A percentile compares a stretch with the other conserved stretches of the same genome.
These are phyloP conservation scores for Trichacis sp. DNA, from an alignment of 2,888 invertebrate genomes.

Conservation along the genomic window DNA sequence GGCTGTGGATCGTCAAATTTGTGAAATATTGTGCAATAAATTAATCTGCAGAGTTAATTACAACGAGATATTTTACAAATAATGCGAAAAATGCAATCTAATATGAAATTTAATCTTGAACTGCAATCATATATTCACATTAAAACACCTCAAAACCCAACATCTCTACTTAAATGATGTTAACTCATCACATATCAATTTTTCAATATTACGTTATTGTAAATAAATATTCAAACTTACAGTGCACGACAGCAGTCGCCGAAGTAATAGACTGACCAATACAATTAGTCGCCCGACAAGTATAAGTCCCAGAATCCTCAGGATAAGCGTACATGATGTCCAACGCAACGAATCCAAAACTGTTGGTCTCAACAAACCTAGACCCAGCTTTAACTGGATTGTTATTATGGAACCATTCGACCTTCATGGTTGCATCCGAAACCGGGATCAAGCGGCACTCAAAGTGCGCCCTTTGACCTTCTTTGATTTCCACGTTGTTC, in stretches of 20 bases:
- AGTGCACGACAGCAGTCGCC: slow-evolving; percentile 86
- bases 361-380: slow-evolving; percentile 94
- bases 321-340: slow-evolving; percentile 96
- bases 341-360: slow-evolving; percentile 96
- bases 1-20: too few relatives aligned
- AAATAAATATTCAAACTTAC: slow-evolving; percentile 70
- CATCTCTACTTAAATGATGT: too few relatives aligned
- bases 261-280: slow-evolving; percentile 94
- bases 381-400: slow-evolving; percentile 91
- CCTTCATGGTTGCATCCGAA: slow-evolving; percentile 92
- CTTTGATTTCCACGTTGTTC: slow-evolving; percentile 92
- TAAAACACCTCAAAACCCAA: too few relatives aligned
- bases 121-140: too few relatives aligned
- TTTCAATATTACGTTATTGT: too few relatives aligned
- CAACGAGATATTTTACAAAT: too few relatives aligned
- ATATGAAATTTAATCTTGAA: too few relatives aligned
- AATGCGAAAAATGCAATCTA: too few relatives aligned
- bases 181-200: too few relatives aligned
- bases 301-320: slow-evolving; percentile 96
- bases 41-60: too few relatives aligned
- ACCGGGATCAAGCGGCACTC: slow-evolving; percentile 95
- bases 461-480: slow-evolving; percentile 94
- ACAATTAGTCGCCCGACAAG: slow-evolving; percentile 91
- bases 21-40: too few relatives aligned
- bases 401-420: slow-evolving; percentile 96